Base-by-base conservation (phyloP, 2,113 vertebrate genomes). In the Eretmochelys imbricata region DNA sequence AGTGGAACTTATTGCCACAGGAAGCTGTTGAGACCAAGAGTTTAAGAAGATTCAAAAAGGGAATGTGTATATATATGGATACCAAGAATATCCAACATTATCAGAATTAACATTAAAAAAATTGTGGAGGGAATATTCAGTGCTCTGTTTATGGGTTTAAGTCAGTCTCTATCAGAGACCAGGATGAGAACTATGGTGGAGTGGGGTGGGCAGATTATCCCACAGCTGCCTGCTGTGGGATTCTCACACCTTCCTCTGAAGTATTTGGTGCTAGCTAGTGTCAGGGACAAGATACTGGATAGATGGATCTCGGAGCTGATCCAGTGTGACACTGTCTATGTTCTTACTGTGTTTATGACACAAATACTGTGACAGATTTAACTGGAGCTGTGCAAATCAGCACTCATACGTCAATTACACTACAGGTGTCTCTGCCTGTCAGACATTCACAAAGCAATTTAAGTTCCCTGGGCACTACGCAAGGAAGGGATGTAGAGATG, bases 391-490 rank as follows among this genome's bases (percentile, higher is more conserved):
- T n/a, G n/a, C n/a, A n/a, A n/a, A n/a, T n/a, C n/a, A n/a, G n/a
- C n/a, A 29, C 81, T 31, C 53, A 80, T 69, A 31, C 8, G 10
- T 81, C 55, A 13, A 31, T 53, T 25, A 50, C 9, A 25, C 76
- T 53, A 50, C 11, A 57, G 0, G 0, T 49, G 11, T 38, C 0
- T 0, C 42, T 69, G 24, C 29, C 31, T 75, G 76, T 29, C 5
- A n/a, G 42, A 38, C 20, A 19, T 1, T 19, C 53, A 89, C 38
- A 9, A 6, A 62, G 20, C n/a, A 78, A 75, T 27, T 38, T 4
- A 25, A 86, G 82, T 54, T 83, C 83, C 80, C 8, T 35, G 87
- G 46, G n/a, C 0, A 0, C 51, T 80, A 57, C 25, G 46, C 48
- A 87, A 75, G 51, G 91, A 12, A 86, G 5, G 4, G 19, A 83